These are phyloP conservation scores for Calyptomena viridis DNA, from an alignment of 2,113 vertebrate species.

Conservation along the genomic window DNA sequence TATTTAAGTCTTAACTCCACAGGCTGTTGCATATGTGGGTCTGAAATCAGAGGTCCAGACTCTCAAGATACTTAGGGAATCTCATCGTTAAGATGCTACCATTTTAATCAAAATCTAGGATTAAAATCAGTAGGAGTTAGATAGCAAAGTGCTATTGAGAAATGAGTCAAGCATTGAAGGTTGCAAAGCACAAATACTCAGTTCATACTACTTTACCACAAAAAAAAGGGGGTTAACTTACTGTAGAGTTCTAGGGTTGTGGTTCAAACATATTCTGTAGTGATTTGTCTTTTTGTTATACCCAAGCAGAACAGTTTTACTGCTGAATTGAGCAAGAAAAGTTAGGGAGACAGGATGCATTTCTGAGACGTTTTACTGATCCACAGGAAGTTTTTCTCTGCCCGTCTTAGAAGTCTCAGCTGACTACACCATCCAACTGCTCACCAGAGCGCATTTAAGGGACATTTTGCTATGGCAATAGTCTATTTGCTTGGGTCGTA, in stretches of 20 bases:
- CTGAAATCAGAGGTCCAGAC: neutral
- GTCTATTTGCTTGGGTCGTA: neutral
- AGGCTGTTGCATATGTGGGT: neutral
- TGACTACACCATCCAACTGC: neutral
- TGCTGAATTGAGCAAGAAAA: neutral
- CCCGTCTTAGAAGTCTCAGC: neutral
- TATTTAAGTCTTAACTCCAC: neutral
- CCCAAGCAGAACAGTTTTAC: neutral
- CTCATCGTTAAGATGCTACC: neutral
- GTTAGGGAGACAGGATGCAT: neutral
- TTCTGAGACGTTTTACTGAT: neutral
- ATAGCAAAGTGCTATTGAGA: slow-evolving; percentile 10
- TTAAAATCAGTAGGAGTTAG: slow-evolving; percentile 11
- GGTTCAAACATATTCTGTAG: neutral
- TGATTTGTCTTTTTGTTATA: neutral
- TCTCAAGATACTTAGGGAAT: neutral
- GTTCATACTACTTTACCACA: neutral
- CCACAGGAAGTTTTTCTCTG: neutral
- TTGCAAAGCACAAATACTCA: neutral
- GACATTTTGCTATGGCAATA: slow-evolving; percentile 41
- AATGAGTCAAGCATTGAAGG: neutral
- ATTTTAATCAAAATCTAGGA: slow-evolving; percentile 3
- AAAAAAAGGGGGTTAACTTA: neutral
- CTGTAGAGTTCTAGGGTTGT: neutral
- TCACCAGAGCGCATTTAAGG: slow-evolving; percentile 19